Percentiles rank a stretch among this genome's conserved stretches.
phyloP scores from a whole-genome alignment of 2,797 vertebrate genomes.

The Setipinna tenuifilis region DNA sequence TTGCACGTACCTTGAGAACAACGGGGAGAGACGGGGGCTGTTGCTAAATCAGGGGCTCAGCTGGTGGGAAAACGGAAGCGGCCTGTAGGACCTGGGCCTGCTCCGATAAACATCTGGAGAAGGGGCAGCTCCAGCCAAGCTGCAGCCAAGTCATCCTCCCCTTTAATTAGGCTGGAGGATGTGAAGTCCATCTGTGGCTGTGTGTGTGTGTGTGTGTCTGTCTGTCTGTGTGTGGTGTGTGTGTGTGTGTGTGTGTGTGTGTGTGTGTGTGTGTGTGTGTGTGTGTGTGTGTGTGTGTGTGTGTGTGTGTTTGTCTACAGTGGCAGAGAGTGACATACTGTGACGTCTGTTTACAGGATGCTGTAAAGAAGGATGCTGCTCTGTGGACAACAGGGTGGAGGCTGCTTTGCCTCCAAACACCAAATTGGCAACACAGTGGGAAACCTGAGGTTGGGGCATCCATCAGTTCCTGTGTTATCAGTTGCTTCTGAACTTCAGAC shows the following conservation, averaged over 20 bases:
- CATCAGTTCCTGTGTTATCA: not conserved
- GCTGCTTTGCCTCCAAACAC: slow-evolving; percentile 50
- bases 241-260: slow-evolving; percentile 37
- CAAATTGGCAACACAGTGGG: slow-evolving; percentile 44
- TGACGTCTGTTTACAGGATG: slow-evolving; percentile 68
- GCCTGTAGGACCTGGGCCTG: slow-evolving; percentile 53
- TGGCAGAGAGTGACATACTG: slow-evolving; percentile 25
- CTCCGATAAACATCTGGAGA: slow-evolving; percentile 66
- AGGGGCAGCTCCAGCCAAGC: slow-evolving; percentile 38
- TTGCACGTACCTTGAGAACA: not conserved
- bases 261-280: slow-evolving; percentile 15
- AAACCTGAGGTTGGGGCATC: not conserved
- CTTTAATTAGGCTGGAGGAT: slow-evolving; percentile 58
- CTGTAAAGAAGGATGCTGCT: slow-evolving; percentile 56
- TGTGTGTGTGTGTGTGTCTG: not conserved
- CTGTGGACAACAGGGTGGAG: slow-evolving; percentile 50
- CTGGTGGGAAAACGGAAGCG: slow-evolving; percentile 67
- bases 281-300: not conserved
- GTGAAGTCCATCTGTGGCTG: slow-evolving; percentile 57
- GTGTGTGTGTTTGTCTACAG: slow-evolving; percentile 25
- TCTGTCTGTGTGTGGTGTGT: slow-evolving; percentile 3
- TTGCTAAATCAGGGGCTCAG: slow-evolving; percentile 61
- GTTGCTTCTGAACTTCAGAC: not conserved
- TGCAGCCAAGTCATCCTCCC: slow-evolving; percentile 45
- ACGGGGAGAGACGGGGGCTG: slow-evolving; percentile 21